These are phyloP conservation scores for Cantharis lateralis DNA, from an alignment of 2,888 invertebrate genomes.

Conservation along the genomic window DNA sequence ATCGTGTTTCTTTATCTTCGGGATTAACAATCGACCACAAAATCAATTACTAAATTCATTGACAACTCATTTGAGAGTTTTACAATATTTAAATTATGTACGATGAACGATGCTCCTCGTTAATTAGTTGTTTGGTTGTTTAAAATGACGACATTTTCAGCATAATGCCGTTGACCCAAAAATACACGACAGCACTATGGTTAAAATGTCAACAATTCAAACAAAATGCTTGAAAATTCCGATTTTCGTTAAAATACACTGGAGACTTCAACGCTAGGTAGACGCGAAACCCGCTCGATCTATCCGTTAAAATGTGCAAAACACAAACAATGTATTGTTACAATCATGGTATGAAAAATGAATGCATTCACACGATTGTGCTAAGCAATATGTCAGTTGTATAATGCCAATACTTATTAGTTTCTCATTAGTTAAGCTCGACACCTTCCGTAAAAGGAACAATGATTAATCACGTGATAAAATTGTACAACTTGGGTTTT, in stretches of 20 bases:
- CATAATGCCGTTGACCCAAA: constrained; percentile 55
- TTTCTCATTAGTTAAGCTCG: constrained; percentile 24
- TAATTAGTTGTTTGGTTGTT: constrained; percentile 41
- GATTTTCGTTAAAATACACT: background rate
- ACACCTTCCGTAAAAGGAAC: constrained; percentile 24
- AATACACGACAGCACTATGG: constrained; percentile 57
- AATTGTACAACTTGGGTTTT: constrained; percentile 6
- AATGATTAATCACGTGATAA: constrained; percentile 24
- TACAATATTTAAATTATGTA: background rate
- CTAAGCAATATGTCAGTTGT: constrained; percentile 5
- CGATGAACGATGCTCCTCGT: constrained; percentile 2
- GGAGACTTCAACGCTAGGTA: constrained; percentile 41
- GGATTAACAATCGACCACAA: background rate
- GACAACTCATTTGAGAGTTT: background rate
- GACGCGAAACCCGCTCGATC: constrained; percentile 36
- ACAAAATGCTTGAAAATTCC: constrained; percentile 39
- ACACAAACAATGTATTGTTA: background rate
- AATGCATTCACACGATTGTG: background rate
- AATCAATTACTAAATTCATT: background rate
- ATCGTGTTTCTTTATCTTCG: background rate
- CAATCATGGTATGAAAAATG: background rate
- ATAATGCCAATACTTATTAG: constrained; percentile 15
- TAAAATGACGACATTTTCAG: constrained; percentile 56
- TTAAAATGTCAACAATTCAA: constrained; percentile 58
- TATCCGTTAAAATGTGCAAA: background rate